These are phyloP conservation scores for Umimayanthus chanpuru DNA, from an alignment of 92 coral and sea anemone genomes.

Conservation along the genomic window DNA sequence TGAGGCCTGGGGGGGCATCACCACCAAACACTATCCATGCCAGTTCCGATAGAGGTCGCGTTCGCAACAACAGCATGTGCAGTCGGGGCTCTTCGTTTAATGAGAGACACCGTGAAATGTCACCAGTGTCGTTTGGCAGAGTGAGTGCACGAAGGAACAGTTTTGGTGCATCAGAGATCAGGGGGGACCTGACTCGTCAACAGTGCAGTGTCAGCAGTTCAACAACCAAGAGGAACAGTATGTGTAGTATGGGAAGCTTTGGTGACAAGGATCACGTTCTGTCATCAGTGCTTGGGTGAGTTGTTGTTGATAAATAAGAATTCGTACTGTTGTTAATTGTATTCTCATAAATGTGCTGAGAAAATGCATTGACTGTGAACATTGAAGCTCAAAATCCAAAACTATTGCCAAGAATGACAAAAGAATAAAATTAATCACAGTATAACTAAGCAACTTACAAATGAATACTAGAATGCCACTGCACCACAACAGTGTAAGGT, in stretches of 20 bases:
- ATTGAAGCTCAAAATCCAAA: too few relatives aligned
- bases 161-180: constrained; percentile 79
- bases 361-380: too few relatives aligned
- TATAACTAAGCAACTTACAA: too few relatives aligned
- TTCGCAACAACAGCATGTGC: constrained; percentile 75
- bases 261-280: constrained; percentile 71
- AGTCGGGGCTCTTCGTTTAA: constrained; percentile 80
- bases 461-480: too few relatives aligned
- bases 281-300: constrained; percentile 67
- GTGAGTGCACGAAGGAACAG: constrained; percentile 72
- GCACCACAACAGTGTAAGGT: too few relatives aligned
- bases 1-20: constrained; percentile 76
- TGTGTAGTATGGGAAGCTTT: constrained; percentile 85
- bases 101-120: constrained; percentile 59
- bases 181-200: constrained; percentile 57
- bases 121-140: constrained; percentile 55
- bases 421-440: too few relatives aligned
- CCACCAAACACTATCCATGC: constrained; percentile 56
- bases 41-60: constrained; percentile 53
- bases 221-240: constrained; percentile 73
- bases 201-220: constrained; percentile 16
- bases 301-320: background rate
- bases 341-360: too few relatives aligned
- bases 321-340: too few relatives aligned
- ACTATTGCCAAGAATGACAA: too few relatives aligned